Conservation (phyloP, 2,113 vertebrate genomes). For the Cettia cetti region DNA sequence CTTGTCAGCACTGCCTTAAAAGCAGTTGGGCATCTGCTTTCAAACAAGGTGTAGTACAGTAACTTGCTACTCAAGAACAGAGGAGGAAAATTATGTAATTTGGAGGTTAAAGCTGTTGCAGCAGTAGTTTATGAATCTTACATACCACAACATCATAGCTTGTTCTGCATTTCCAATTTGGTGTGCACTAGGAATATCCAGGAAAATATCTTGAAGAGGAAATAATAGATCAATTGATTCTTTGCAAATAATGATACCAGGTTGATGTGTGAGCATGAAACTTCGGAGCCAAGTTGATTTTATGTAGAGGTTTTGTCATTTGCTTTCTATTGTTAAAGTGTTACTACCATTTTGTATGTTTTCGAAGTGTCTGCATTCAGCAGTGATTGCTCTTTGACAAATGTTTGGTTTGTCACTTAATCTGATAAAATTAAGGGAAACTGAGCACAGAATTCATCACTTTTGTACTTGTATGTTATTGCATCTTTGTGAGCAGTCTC, state of each 20-base stretch:
- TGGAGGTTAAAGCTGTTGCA: constrained; percentile 32
- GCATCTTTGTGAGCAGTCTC: constrained; percentile 27
- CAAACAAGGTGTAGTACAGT: background rate
- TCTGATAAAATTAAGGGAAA: constrained; percentile 60
- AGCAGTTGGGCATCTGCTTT: constrained; percentile 17
- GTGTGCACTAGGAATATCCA: background rate
- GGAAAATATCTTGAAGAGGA: background rate
- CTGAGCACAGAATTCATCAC: constrained; percentile 52
- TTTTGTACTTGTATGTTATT: constrained; percentile 61
- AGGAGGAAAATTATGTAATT: constrained; percentile 4
- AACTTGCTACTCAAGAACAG: constrained; percentile 45
- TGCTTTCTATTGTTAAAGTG: constrained; percentile 58
- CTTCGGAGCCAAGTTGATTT: constrained; percentile 58
- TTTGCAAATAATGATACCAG: constrained; percentile 18
- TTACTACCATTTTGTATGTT: constrained; percentile 66
- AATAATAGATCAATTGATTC: background rate
- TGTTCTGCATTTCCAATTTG: background rate
- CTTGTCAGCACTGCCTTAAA: background rate
- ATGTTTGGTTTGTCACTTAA: constrained; percentile 32
- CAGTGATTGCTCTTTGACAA: constrained; percentile 22
- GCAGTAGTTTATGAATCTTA: background rate
- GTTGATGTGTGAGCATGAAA: constrained; percentile 20
- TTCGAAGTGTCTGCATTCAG: background rate
- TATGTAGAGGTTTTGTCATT: constrained; percentile 63
- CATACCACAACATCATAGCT: background rate